Evolutionary conservation across 2,888 invertebrate species (phyloP), one percentile per base, ranked within the genome.

Genomic region (Hirtodrosophila trivittata): DNA sequence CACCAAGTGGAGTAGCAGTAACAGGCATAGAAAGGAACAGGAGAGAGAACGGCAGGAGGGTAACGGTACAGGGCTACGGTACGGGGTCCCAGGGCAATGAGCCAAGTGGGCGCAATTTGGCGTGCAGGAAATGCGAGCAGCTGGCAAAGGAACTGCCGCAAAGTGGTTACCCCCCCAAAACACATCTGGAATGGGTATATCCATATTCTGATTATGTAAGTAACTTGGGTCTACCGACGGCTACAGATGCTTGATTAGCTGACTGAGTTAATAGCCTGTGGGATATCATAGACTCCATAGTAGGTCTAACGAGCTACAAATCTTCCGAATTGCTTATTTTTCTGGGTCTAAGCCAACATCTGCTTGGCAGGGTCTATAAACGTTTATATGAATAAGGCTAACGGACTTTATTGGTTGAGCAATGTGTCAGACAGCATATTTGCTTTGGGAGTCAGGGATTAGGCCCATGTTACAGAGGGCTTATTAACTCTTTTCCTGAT

Each of bases 41-140:
- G 55, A 5, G 5, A 21, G 18, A 5, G 18, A n/a, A n/a, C n/a
- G n/a, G n/a, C n/a, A n/a, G n/a, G n/a, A n/a, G n/a, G n/a, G n/a
- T n/a, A n/a, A n/a, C n/a, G n/a, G n/a, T n/a, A n/a, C n/a, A n/a
- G n/a, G n/a, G n/a, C n/a, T n/a, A n/a, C n/a, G 26, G 9, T 8
- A 32, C 9, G 32, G 6, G 7, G 32, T 46, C 47, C 56, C 60
- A 52, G 78, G 65, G 69, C 83, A 85, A 85, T 62, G 80, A 73
- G 83, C 80, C 84, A 83, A 81, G 73, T 86, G 80, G 80, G 84
- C 80, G 77, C 86, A 75, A 73, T 78, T 78, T 74, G 64, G 66
- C 49, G 55, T 66, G 55, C 62, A 52, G 77, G 72, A 81, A 77
- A 82, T 81, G 63, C 49, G 76, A 80, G 54, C 77, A 70, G 77